Percentiles rank a stretch among this genome's conserved stretches.
phyloP scores from a whole-genome alignment of 2,888 invertebrate genomes.

The Atrina japonica region DNA sequence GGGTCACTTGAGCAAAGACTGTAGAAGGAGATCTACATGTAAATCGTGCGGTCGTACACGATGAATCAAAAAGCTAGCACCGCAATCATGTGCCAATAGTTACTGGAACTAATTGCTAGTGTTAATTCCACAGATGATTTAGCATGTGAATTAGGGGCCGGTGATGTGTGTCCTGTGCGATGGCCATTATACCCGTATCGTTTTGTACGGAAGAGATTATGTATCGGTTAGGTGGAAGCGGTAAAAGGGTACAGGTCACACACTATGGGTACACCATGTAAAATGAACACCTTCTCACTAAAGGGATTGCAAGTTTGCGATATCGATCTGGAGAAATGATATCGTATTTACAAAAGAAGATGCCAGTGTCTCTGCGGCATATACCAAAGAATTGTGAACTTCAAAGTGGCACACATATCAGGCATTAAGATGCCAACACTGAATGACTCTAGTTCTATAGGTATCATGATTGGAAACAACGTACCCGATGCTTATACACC shows the following conservation, averaged over 20 bases:
- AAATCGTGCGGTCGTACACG: slow-evolving; percentile 4
- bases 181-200: slow-evolving; percentile 30
- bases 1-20: slow-evolving; percentile 20
- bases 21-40: slow-evolving; percentile 6
- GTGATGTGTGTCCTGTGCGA: slow-evolving; percentile 29
- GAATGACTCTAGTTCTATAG: slow-evolving; percentile 39
- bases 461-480: slow-evolving; percentile 41
- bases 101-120: neutral
- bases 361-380: slow-evolving; percentile 29
- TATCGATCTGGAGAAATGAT: slow-evolving; percentile 23
- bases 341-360: slow-evolving; percentile 39
- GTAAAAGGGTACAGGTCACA: too few relatives aligned
- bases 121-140: neutral
- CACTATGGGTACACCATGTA: too few relatives aligned
- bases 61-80: slow-evolving; percentile 4
- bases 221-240: slow-evolving; percentile 17
- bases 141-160: slow-evolving; percentile 2
- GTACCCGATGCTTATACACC: slow-evolving; percentile 46
- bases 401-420: slow-evolving; percentile 25
- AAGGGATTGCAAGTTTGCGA: slow-evolving; percentile 33
- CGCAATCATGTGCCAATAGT: neutral
- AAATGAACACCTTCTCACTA: slow-evolving; percentile 7
- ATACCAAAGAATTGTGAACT: slow-evolving; percentile 44
- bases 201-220: slow-evolving; percentile 29
- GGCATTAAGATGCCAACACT: slow-evolving; percentile 12